A percentile compares a stretch with the other conserved stretches of the same genome.
Evolutionary conservation across 92 coral and sea anemone genomes (phyloP).

Genomic region (Meandrina meandrites): DNA sequence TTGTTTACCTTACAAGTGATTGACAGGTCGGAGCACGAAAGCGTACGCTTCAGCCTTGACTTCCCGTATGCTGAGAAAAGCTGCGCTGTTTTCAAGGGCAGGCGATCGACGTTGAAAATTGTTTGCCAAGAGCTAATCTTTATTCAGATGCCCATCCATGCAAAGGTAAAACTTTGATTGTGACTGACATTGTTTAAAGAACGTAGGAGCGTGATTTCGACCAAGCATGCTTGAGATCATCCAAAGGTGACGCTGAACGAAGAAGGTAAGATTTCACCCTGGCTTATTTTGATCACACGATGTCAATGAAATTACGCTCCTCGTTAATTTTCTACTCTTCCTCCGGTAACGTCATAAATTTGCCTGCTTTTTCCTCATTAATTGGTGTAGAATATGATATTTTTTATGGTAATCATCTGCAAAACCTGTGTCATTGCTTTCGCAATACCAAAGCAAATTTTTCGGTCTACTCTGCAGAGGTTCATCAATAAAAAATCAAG

Average conservation of each 20-base stretch:
- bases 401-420: background rate
- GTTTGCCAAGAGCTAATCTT: background rate
- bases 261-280: background rate
- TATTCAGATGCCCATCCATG: background rate
- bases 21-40: constrained; percentile 21
- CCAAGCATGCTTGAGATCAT: background rate
- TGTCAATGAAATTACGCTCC: background rate
- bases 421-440: background rate
- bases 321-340: background rate
- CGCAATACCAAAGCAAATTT: background rate
- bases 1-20: background rate
- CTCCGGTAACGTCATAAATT: background rate
- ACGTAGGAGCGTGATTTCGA: background rate
- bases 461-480: background rate
- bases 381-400: background rate
- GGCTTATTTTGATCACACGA: background rate
- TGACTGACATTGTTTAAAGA: background rate
- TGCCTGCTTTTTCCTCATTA: background rate
- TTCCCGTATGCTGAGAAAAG: constrained; percentile 32
- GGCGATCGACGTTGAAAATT: background rate
- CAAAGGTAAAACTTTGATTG: background rate
- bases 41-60: constrained; percentile 5
- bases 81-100: background rate
- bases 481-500: background rate
- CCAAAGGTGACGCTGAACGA: background rate